Conservation (phyloP, 1,140 invertebrate genomes). For the Aphaenogaster ashmeadi region DNA sequence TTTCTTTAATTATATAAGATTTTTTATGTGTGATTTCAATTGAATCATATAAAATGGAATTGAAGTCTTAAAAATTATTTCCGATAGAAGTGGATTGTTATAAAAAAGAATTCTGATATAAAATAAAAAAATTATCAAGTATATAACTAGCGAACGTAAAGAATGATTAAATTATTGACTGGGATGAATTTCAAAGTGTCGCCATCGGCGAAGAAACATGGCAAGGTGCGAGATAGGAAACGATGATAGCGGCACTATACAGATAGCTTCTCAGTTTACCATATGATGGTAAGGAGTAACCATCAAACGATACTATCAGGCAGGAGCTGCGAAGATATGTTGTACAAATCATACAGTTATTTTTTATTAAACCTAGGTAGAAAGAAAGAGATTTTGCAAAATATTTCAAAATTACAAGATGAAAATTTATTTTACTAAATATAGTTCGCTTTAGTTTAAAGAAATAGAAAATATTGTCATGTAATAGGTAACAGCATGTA, state of each 20-base stretch:
- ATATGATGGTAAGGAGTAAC: slow-evolving; percentile 17
- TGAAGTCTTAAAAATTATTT: neutral
- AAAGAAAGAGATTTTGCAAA: neutral
- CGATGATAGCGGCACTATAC: neutral
- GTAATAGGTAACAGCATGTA: neutral
- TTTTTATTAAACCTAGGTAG: neutral
- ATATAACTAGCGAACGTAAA: neutral
- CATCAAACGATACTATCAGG: neutral
- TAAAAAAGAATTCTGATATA: neutral
- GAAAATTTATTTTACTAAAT: neutral
- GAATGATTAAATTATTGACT: neutral
- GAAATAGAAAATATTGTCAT: neutral
- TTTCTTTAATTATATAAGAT: neutral
- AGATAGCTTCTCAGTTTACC: neutral
- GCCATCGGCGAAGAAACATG: slow-evolving; percentile 16
- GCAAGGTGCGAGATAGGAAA: neutral
- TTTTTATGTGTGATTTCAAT: neutral
- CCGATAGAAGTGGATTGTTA: neutral
- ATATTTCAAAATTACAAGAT: neutral
- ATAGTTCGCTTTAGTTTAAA: neutral
- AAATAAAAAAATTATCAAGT: slow-evolving; percentile 7
- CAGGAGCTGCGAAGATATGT: neutral
- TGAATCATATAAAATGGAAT: neutral
- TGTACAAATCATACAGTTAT: neutral
- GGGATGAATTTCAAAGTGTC: neutral